Evolutionary conservation across 1,140 invertebrate species (phyloP), one percentile per base, ranked within the genome.

Genomic region (Drosophila sechellia): DNA sequence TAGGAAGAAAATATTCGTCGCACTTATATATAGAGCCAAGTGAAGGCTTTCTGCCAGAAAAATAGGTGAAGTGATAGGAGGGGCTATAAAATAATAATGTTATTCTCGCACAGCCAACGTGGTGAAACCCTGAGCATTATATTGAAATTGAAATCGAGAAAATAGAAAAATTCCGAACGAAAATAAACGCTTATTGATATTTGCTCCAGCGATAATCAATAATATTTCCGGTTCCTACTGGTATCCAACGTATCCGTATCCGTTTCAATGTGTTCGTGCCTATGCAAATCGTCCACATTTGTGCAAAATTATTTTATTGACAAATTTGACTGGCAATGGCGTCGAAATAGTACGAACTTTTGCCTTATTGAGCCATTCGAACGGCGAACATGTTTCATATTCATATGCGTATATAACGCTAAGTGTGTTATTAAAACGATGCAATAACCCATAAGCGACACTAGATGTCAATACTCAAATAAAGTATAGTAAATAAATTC

Each of bases 141-240:
- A 60, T 52, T 40, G 42, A 68, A 83, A 84, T 84, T 49, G 68
- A 85, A 85, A 73, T 69, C 64, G 58, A 69, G 77, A 77, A 70
- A 57, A 64, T 77, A 72, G 17, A 68, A 70, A 64, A 84, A 72
- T 71, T 69, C 79, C 75, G 49, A 60, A 54, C 37, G 53, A 43
- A 73, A 48, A 71, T 71, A 77, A 65, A 79, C 59, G 63, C 57
- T 76, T 87, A 81, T 63, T 85, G 70, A 48, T 65, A 70, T 56
- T 77, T 50, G 60, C 72, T 58, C 40, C 68, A 66, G 53, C 75
- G 79, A 87, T 87, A 87, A 87, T 87, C 83, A 89, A 87, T 89
- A 87, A 66, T 77, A 87, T 77, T 79, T 89, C 79, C 75, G 83
- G 35, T 34, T 79, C 42, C 48, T 15, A 20, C 60, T 65, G 60